phyloP scores from a whole-genome alignment of 1,140 invertebrate genomes.

The Ruditapes philippinarum region DNA sequence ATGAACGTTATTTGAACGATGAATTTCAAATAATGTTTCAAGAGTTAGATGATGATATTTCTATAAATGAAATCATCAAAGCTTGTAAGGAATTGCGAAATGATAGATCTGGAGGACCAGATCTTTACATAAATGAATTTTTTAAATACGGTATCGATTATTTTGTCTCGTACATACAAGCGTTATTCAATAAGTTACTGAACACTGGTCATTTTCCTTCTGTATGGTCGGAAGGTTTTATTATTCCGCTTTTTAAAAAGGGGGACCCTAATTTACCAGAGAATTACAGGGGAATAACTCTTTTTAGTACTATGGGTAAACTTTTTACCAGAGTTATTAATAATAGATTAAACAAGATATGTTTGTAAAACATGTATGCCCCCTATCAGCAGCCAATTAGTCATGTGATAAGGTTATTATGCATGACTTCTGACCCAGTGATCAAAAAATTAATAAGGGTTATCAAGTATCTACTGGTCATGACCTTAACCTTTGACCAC shows the following conservation, averaged over 20 bases:
- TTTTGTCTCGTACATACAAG: background rate
- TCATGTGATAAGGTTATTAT: too few species aligned
- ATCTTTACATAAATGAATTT: slow-evolving; percentile 11
- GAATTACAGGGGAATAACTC: slow-evolving; percentile 33
- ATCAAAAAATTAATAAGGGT: too few species aligned
- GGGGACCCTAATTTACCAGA: background rate
- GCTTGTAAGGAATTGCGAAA: slow-evolving; percentile 6
- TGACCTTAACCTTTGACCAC: too few species aligned
- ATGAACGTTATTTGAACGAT: background rate
- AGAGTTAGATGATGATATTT: background rate
- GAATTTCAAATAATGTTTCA: slow-evolving; percentile 33
- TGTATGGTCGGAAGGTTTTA: background rate
- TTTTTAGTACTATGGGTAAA: slow-evolving; percentile 36
- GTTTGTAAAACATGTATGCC: too few species aligned
- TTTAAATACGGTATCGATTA: slow-evolving; percentile 10
- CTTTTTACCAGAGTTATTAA: slow-evolving; percentile 33
- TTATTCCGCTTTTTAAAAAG: slow-evolving; percentile 44
- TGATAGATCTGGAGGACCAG: background rate
- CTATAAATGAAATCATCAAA: background rate
- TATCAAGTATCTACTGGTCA: too few species aligned
- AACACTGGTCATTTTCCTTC: slow-evolving; percentile 12
- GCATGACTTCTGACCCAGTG: too few species aligned
- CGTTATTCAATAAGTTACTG: slow-evolving; percentile 39
- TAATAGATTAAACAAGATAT: slow-evolving; percentile 51
- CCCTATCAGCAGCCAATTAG: too few species aligned